phyloP scores from a whole-genome alignment of 1,140 invertebrate genomes.

The Trissolcus basalis region DNA sequence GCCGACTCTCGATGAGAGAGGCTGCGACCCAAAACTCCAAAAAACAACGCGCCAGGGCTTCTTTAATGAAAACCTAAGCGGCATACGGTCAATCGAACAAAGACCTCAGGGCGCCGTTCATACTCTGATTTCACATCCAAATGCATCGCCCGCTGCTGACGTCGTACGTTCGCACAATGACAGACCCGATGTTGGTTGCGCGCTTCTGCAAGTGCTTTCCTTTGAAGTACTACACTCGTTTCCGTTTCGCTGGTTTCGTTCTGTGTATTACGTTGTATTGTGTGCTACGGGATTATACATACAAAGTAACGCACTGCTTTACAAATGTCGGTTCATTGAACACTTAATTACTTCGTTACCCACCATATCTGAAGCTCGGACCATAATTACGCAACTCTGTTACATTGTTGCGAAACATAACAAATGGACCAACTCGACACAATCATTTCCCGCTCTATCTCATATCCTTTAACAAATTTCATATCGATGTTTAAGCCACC shows the following conservation, averaged over 20 bases:
- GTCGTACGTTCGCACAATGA: conserved; percentile 50
- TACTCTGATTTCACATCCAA: conserved; percentile 55
- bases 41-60: conserved; percentile 23
- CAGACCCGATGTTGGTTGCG: conserved; percentile 45
- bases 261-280: conserved; percentile 41
- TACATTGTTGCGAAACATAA: background rate
- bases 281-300: conserved; percentile 21
- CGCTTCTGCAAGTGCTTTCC: conserved; percentile 49
- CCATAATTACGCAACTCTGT: conserved; percentile 18
- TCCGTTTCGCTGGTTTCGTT: conserved; percentile 50
- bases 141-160: conserved; percentile 42
- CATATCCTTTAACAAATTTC: too few relatives aligned
- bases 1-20: background rate
- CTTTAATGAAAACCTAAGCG: conserved; percentile 42
- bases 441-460: too few relatives aligned
- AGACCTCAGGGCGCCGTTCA: conserved; percentile 14
- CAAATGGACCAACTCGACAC: too few relatives aligned
- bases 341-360: conserved; percentile 51
- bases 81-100: conserved; percentile 55
- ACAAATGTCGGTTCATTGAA: conserved; percentile 41
- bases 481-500: too few relatives aligned
- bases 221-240: conserved; percentile 63
- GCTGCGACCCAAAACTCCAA: background rate
- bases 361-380: conserved; percentile 26
- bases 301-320: conserved; percentile 49